Base-by-base conservation (phyloP, 2,797 vertebrate species). In the Halcyon leucocephala region DNA sequence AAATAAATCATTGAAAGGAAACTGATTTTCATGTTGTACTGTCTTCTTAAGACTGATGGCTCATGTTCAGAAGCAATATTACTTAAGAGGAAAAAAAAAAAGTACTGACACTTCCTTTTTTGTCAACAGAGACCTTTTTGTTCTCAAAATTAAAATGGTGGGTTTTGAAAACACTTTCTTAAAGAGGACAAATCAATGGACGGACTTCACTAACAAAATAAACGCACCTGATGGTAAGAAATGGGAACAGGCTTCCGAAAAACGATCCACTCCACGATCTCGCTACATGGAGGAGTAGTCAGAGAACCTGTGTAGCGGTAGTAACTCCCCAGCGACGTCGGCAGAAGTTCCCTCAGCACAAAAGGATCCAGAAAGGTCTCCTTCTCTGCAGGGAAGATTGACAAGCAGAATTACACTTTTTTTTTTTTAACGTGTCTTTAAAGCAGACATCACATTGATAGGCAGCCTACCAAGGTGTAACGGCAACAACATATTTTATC, bases 331-430 rank as follows among this genome's bases (percentile, higher is more conserved):
- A 99, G 96, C 0, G 99, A 98, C 0, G 99, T 98, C 0, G 99
- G 99, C 95, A 99, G 98, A 67, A 99, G 98, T 85, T 99, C 99
- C 82, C 99, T 98, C 92, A 99, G 98, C 74, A 99, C 96, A 73
- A 99, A 99, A 8, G 99, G 99, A 97, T 99, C 99, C 98, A 99
- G 98, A 94, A 99, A 99, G 14, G 99, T 99, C 97, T 99, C 99
- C 95, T 99, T 99, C 95, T 99, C 99, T 99, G 98, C 25, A 10
- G 57, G 62, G 90, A 66, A 73, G 95, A 95, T 92, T 89, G 83
- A 95, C 91, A 96, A 90, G 88, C 69, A 86, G 74, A 65, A 94
- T 86, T 85, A 90, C 83, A 78, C 90, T 70, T 86, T 42, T 87
- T 93, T 41, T 86, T 48, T 7, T 70, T 69, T 18, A 9, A 93